Percentiles rank a stretch among this genome's conserved stretches.
Evolutionary conservation across 2,113 vertebrate species (phyloP).

Genomic region (Epinephelus fuscoguttatus): DNA sequence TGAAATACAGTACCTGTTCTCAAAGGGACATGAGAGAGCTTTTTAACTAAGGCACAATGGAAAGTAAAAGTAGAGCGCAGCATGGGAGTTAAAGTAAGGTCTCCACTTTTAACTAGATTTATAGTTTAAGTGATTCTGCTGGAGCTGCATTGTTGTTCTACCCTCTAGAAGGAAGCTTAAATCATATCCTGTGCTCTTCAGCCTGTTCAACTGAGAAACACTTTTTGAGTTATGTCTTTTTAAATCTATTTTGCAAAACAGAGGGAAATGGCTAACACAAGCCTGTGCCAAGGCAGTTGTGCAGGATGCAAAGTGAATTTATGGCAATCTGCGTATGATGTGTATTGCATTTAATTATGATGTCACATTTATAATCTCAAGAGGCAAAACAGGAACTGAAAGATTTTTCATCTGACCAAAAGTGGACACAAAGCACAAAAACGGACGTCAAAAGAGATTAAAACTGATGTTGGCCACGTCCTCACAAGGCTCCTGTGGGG

Average conservation of each 20-base stretch:
- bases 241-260: conserved; percentile 24
- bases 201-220: conserved; percentile 4
- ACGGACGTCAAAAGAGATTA: conserved; percentile 5
- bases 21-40: conserved; percentile 32
- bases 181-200: conserved; percentile 33
- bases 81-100: conserved; percentile 17
- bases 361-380: not conserved
- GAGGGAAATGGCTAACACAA: conserved; percentile 6
- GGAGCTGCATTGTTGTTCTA: conserved; percentile 42
- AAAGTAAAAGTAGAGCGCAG: conserved; percentile 34
- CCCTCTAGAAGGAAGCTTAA: conserved; percentile 24
- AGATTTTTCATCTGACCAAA: not conserved
- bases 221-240: conserved; percentile 25
- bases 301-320: not conserved
- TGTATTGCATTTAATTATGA: not conserved
- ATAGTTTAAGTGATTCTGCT: conserved; percentile 32
- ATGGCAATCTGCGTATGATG: not conserved
- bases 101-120: conserved; percentile 42
- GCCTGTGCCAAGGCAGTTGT: not conserved
- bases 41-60: conserved; percentile 35
- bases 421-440: conserved; percentile 23
- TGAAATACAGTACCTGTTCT: conserved; percentile 58
- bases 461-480: conserved; percentile 9
- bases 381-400: not conserved
- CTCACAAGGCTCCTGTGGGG: conserved; percentile 9